Evolutionary conservation across 2,113 vertebrate genomes (phyloP).

Genomic region (zebrafish (Danio rerio)): GRCz12tu NC_133184.1:23708501-23709000

Average conservation of each 20-base stretch:
- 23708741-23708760: too few relatives aligned
- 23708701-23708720: background rate
- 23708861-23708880: background rate
- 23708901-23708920: background rate
- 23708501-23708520: background rate
- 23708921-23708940: too few relatives aligned
- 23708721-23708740: background rate
- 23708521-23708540: constrained; percentile 26
- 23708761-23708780: too few relatives aligned
- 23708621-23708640: constrained; percentile 63
- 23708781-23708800: background rate
- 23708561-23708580: constrained; percentile 10
- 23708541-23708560: constrained; percentile 28
- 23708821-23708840: background rate
- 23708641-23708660: constrained; percentile 62
- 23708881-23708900: background rate
- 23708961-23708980: too few relatives aligned
- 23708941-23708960: too few relatives aligned
- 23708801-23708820: background rate
- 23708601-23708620: constrained; percentile 56
- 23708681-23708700: constrained; percentile 1
- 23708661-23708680: background rate
- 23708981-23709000: too few relatives aligned
- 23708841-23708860: background rate
- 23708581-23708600: constrained; percentile 20